These are phyloP conservation scores for Stylophora pistillata DNA, from an alignment of 64 coral and sea anemone species.

Conservation along the genomic window DNA sequence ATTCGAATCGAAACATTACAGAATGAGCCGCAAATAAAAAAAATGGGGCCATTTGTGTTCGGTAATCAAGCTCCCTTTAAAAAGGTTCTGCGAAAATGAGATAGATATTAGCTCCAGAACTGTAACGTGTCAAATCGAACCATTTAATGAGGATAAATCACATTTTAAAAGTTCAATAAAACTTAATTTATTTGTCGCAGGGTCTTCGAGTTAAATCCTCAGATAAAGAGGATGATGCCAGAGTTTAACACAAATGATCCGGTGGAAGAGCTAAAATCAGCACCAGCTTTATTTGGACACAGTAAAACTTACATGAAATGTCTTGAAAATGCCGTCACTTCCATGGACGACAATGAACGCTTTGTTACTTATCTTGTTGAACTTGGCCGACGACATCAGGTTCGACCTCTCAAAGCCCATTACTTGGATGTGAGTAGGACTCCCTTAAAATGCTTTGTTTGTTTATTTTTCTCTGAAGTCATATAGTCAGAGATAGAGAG, in stretches of 20 bases:
- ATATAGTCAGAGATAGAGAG: too few relatives aligned
- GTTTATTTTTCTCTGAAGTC: too few relatives aligned
- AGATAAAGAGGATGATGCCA: conserved; percentile 27
- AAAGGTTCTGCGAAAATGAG: too few relatives aligned
- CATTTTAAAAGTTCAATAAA: neutral
- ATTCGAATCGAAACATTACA: too few relatives aligned
- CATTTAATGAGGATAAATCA: neutral
- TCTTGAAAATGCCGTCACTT: conserved; percentile 17
- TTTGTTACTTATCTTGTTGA: conserved; percentile 30
- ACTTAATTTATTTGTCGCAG: neutral
- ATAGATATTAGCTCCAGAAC: too few relatives aligned
- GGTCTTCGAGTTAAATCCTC: conserved; percentile 17
- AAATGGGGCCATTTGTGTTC: too few relatives aligned
- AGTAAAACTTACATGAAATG: conserved; percentile 12
- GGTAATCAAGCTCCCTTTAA: too few relatives aligned
- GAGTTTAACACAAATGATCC: conserved; percentile 1
- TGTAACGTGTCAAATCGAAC: too few relatives aligned
- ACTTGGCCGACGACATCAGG: conserved; percentile 27
- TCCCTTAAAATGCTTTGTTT: too few relatives aligned
- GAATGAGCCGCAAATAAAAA: too few relatives aligned
- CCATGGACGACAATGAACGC: conserved; percentile 10
- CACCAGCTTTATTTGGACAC: neutral
- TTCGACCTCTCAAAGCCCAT: conserved; percentile 18
- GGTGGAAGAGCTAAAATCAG: conserved; percentile 7
- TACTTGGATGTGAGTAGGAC: conserved; percentile 2